Conservation (phyloP, 2,113 vertebrate genomes). For the Gracilinanus agilis region DNA sequence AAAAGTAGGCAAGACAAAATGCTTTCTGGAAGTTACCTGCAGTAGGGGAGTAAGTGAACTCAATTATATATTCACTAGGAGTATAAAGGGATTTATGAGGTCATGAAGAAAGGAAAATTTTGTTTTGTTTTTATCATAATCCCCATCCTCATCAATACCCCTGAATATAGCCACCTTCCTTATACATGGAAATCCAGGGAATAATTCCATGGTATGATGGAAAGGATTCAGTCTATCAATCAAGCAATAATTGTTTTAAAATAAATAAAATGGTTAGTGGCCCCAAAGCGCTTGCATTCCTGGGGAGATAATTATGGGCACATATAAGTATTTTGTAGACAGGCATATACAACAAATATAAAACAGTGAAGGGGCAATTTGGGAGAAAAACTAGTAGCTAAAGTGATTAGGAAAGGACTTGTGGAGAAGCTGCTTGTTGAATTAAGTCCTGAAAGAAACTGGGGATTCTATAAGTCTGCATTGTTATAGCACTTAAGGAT, state of each 20-base stretch:
- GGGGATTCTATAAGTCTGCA: background rate
- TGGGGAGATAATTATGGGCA: background rate
- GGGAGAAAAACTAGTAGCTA: background rate
- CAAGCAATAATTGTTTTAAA: background rate
- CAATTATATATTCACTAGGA: background rate
- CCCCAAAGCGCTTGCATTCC: background rate
- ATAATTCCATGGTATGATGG: background rate
- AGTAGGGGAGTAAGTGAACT: background rate
- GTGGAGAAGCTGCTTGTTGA: background rate
- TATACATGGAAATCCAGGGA: background rate
- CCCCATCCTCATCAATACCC: background rate
- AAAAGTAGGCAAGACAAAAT: background rate
- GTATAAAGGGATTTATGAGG: background rate
- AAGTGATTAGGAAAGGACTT: background rate
- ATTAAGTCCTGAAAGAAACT: background rate
- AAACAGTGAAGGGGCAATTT: background rate
- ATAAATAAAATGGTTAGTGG: background rate
- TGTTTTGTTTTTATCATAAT: background rate
- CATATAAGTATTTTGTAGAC: background rate
- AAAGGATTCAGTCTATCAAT: background rate
- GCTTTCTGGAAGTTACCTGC: background rate
- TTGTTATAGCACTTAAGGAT: background rate
- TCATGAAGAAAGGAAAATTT: background rate
- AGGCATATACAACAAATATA: background rate
- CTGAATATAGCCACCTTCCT: background rate